These are phyloP conservation scores for Apantesis nais DNA, from an alignment of 2,888 invertebrate genomes.

Conservation along the genomic window DNA sequence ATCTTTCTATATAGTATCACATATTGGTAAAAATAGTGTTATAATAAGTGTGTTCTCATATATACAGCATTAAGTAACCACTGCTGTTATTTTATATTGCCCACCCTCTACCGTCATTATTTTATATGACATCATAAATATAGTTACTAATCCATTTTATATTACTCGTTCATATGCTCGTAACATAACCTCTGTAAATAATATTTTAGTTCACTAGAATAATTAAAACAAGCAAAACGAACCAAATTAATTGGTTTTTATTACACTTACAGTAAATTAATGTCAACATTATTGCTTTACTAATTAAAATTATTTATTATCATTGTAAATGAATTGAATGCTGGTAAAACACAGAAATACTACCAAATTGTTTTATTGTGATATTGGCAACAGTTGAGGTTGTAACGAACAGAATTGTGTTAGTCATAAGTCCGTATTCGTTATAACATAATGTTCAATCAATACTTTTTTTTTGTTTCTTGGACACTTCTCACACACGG, in stretches of 20 bases:
- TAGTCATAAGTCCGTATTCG: too few relatives aligned
- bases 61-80: not conserved
- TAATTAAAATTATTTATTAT: constrained; percentile 2
- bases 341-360: too few relatives aligned
- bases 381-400: not conserved
- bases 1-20: too few relatives aligned
- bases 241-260: constrained; percentile 12
- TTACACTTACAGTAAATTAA: constrained; percentile 8
- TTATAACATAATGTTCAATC: too few relatives aligned
- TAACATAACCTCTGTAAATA: not conserved
- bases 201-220: constrained; percentile 3
- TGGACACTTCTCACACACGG: too few relatives aligned
- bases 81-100: not conserved
- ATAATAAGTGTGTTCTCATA: too few relatives aligned
- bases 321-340: not conserved
- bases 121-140: not conserved
- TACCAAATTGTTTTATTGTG: not conserved
- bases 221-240: constrained; percentile 5
- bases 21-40: too few relatives aligned
- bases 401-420: too few relatives aligned
- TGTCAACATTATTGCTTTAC: not conserved
- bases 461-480: too few relatives aligned
- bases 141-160: not conserved
- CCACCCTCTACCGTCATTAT: not conserved
- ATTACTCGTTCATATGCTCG: not conserved